Base-by-base conservation (phyloP, 2,888 invertebrate genomes). In the Chalcosyrphus nemorum region DNA sequence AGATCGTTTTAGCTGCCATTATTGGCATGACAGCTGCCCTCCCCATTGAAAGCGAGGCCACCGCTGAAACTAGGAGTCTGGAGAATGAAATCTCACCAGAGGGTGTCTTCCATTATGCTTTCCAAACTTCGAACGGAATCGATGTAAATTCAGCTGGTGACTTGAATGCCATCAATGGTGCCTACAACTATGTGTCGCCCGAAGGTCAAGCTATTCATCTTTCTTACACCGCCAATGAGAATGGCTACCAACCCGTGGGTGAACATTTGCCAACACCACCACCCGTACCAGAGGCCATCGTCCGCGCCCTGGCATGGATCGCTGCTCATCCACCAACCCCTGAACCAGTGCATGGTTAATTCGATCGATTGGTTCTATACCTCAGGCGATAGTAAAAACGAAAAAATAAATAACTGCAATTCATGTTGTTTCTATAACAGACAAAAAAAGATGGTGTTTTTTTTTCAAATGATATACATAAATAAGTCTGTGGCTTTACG, bases 41-140 rank as follows among this genome's bases (percentile, higher is more conserved):
- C 50, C 90, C 90, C 52, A 86, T 89, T 80, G 89, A 89, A 76
- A 88, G 87, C 68, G 87, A 91, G 81, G 89, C 89, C 2, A 27
- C 80, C 0, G 80, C 87, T 80, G 91, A 93, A 50, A 90, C 92
- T 52, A 61, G 74, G 9, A 0, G 6, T 17, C 13, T 66, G 66
- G 87, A 15, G 88, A 92, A 65, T 41, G 87, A 87, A 11, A 81
- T 90, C 21, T 86, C 90, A 66, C 74, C 89, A 0, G 93, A 93
- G 45, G 89, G 91, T 4, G 86, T 88, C 21, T 94, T 88, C 90
- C 32, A 87, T 0, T 93, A 87, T 87, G 21, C 47, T 0, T 94
- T 87, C 87, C 90, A 93, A 76, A 94, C 94, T 82, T 92, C 90
- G 81, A 94, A 95, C 87, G 94, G 94, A 6, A 95, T 94, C 87